phyloP scores from a whole-genome alignment of 2,888 invertebrate genomes.

The Leucoptera coffeella region DNA sequence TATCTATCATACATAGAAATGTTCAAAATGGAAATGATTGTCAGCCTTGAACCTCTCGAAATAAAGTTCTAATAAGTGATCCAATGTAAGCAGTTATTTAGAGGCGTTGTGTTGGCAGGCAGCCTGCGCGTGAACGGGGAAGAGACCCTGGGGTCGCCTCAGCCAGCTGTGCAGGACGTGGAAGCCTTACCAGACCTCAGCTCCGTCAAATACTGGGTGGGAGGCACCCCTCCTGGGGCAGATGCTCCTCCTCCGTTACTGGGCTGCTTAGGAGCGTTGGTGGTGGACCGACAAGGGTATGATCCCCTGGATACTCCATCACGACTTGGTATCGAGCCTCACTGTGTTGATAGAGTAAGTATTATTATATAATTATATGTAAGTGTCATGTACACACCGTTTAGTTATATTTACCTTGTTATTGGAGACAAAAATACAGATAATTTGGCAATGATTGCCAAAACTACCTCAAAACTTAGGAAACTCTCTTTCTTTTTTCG shows the following conservation, averaged over 20 bases:
- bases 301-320: constrained; percentile 64
- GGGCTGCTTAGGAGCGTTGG: constrained; percentile 77
- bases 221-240: constrained; percentile 73
- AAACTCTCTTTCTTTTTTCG: no score
- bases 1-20: no score
- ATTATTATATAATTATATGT: no score
- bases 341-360: constrained; percentile 63
- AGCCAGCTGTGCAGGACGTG: constrained; percentile 52
- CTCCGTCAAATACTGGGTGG: constrained; percentile 70
- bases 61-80: no score
- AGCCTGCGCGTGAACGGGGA: constrained; percentile 67
- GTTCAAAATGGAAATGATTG: no score
- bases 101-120: constrained; percentile 43
- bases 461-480: no score
- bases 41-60: no score
- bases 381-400: no score
- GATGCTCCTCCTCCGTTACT: constrained; percentile 50
- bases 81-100: no score
- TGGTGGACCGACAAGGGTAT: constrained; percentile 64
- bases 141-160: constrained; percentile 60
- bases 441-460: no score
- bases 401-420: no score
- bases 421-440: no score
- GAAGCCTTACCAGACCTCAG: constrained; percentile 62
- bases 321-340: constrained; percentile 65